Conservation (phyloP, 2,797 vertebrate genomes). For the Carduelis carduelis region DNA sequence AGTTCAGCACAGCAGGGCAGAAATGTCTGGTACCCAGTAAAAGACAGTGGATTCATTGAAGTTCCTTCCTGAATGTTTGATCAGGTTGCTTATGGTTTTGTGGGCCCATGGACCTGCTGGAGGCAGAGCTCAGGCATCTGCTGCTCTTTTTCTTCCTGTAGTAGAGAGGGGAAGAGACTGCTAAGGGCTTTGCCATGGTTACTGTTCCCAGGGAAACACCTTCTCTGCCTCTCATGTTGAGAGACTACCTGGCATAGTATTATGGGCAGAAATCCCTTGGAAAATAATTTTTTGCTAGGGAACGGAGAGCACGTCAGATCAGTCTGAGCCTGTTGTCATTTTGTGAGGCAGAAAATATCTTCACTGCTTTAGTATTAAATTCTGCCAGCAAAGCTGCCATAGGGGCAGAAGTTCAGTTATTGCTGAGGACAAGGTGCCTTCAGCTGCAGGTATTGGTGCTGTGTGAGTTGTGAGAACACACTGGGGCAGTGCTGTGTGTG, state of each 20-base stretch:
- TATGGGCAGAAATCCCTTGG: background rate
- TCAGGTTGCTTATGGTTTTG: background rate
- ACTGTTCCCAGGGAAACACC: conserved; percentile 52
- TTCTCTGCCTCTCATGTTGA: background rate
- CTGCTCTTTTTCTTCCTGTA: background rate
- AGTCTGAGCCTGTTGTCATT: background rate
- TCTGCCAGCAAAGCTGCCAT: background rate
- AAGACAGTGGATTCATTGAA: background rate
- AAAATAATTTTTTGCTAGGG: background rate
- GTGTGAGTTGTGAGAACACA: background rate
- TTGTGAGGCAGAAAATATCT: background rate
- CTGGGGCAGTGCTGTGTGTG: background rate
- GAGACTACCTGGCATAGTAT: background rate
- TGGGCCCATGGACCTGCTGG: background rate
- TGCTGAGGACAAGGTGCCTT: background rate
- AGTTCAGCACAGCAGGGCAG: background rate
- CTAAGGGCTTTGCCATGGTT: conserved; percentile 38
- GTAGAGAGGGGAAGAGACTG: background rate
- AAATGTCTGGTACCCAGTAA: background rate
- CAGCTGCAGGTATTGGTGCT: background rate
- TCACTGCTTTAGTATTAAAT: background rate
- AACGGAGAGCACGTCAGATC: background rate
- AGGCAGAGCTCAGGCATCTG: background rate
- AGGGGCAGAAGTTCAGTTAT: background rate
- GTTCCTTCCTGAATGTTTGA: background rate